Percentiles rank a stretch among this genome's conserved stretches.
These are phyloP conservation scores for Charadrius vociferus DNA, from an alignment of 2,113 vertebrate species.

Conservation along the genomic window DNA sequence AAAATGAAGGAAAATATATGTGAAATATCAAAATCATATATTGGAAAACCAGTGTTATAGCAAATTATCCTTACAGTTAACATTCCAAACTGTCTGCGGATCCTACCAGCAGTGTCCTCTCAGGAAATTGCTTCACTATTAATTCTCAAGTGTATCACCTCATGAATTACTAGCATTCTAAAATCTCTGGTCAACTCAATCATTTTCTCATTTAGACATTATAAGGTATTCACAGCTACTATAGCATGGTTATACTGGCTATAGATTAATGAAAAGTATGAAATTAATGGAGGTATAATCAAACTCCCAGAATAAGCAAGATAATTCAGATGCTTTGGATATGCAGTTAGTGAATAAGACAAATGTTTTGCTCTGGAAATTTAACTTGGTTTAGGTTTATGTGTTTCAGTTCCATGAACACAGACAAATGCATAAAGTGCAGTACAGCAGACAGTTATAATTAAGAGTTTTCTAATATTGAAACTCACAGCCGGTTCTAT, in stretches of 20 bases:
- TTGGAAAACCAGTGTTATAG: neutral
- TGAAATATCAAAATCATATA: neutral
- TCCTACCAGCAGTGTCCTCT: neutral
- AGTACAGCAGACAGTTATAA: neutral
- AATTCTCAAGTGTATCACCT: neutral
- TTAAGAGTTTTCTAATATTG: neutral
- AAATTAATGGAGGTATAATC: neutral
- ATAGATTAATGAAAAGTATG: neutral
- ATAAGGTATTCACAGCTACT: neutral
- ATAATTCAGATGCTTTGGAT: neutral
- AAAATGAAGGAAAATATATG: neutral
- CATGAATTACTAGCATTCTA: neutral
- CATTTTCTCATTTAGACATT: neutral
- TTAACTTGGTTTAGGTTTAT: neutral
- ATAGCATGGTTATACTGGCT: neutral
- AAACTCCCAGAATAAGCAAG: neutral
- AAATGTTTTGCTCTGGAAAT: neutral
- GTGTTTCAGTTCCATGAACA: neutral
- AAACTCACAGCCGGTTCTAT: neutral
- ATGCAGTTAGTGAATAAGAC: neutral
- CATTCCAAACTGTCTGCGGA: neutral
- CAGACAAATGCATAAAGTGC: neutral
- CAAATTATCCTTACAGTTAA: neutral
- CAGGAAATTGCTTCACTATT: neutral
- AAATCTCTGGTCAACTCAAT: neutral